phyloP scores from a whole-genome alignment of 2,797 vertebrate species.

The Delichon dasypus region DNA sequence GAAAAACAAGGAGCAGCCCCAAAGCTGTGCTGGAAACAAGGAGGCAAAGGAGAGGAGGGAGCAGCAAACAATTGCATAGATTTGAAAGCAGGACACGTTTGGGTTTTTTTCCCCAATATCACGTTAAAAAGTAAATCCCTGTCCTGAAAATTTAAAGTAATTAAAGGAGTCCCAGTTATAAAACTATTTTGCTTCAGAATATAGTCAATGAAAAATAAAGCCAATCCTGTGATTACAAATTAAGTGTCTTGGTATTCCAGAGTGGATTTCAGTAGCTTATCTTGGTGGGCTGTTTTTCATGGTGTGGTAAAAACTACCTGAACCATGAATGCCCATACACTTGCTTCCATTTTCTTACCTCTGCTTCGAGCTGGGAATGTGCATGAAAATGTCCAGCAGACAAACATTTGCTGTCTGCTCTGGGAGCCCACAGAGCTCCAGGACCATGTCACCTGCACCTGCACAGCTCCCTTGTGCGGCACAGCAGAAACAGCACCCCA shows the following conservation, averaged over 20 bases:
- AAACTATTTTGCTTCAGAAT: not conserved
- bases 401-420: not conserved
- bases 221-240: not conserved
- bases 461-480: not conserved
- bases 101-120: not conserved
- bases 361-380: not conserved
- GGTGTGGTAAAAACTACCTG: not conserved
- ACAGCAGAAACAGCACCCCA: fast-evolving
- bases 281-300: not conserved
- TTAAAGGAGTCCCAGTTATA: not conserved
- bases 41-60: not conserved
- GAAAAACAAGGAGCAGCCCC: not conserved
- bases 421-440: fast-evolving
- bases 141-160: not conserved
- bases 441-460: not conserved
- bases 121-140: not conserved
- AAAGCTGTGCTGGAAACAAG: not conserved
- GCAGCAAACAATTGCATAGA: not conserved
- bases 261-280: not conserved
- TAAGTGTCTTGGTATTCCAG: not conserved
- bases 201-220: not conserved
- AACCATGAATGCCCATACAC: not conserved
- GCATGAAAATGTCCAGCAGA: not conserved
- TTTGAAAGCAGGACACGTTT: not conserved
- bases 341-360: not conserved